Conservation (phyloP, 2,797 vertebrate genomes). For the Sternarchorhynchus goeldii region DNA sequence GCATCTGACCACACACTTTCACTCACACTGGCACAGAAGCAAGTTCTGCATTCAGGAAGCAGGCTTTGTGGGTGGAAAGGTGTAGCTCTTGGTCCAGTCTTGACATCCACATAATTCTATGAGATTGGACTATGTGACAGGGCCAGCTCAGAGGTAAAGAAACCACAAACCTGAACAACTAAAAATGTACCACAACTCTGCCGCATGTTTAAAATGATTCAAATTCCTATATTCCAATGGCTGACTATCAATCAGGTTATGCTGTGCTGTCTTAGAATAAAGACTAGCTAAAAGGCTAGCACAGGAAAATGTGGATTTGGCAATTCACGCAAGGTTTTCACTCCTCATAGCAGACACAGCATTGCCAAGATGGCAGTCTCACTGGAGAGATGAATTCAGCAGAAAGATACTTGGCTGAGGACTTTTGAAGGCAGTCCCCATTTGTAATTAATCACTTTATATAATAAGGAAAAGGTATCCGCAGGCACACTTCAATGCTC, state of each 20-base stretch:
- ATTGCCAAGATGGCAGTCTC: constrained; percentile 17
- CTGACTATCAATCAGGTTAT: constrained; percentile 21
- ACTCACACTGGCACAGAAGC: background rate
- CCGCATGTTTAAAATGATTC: too few relatives aligned
- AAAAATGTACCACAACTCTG: too few relatives aligned
- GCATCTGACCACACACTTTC: background rate
- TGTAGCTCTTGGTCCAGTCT: constrained; percentile 4
- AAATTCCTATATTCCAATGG: background rate
- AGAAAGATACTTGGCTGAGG: constrained; percentile 8
- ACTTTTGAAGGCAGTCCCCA: constrained; percentile 7
- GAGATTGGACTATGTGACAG: constrained; percentile 12
- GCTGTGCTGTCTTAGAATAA: background rate
- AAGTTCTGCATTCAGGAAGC: background rate
- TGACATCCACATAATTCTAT: constrained; percentile 28
- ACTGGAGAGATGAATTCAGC: constrained; percentile 22
- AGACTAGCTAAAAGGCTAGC: background rate
- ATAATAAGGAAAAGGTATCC: constrained; percentile 33
- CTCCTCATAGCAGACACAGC: background rate
- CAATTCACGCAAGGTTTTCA: background rate
- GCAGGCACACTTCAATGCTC: constrained; percentile 23
- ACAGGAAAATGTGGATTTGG: background rate
- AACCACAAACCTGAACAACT: background rate
- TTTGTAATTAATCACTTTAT: constrained; percentile 41
- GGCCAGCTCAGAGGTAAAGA: constrained; percentile 7
- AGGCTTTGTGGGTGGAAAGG: background rate